Conservation (phyloP, 2,797 vertebrate species). For the Crocodylus rhombifer region DNA sequence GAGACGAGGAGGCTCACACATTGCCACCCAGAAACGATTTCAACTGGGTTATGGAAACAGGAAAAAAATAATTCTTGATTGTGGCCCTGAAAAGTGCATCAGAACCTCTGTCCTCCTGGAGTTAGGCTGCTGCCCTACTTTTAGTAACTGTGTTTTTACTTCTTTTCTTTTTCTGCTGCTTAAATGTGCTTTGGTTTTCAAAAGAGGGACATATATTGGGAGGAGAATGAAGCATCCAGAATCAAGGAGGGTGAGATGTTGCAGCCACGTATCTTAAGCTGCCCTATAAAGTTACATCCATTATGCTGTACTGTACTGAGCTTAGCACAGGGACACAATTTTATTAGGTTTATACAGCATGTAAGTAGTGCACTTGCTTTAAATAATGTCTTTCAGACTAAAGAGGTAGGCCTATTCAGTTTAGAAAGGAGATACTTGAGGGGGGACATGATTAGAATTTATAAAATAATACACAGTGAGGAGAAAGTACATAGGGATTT, state of each 20-base stretch:
- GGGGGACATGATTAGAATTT: too few relatives aligned
- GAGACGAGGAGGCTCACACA: not conserved
- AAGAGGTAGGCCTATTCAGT: too few relatives aligned
- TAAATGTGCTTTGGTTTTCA: slow-evolving; percentile 22
- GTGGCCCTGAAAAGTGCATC: not conserved
- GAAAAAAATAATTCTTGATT: not conserved
- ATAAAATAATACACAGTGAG: too few relatives aligned
- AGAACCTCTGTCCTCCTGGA: not conserved
- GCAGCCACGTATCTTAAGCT: too few relatives aligned
- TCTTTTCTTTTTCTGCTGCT: not conserved
- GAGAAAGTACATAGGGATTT: too few relatives aligned
- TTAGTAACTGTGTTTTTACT: not conserved
- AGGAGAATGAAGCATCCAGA: not conserved
- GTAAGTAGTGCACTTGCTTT: not conserved
- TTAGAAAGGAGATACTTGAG: too few relatives aligned
- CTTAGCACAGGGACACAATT: not conserved
- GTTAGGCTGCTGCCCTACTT: not conserved
- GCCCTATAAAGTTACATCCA: not conserved
- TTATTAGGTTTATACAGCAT: not conserved
- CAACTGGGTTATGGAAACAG: not conserved
- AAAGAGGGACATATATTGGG: not conserved
- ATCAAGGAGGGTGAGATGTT: not conserved
- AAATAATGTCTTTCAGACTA: too few relatives aligned
- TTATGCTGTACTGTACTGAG: not conserved
- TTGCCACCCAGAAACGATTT: not conserved